Percentiles rank a stretch among this genome's conserved stretches.
Evolutionary conservation across 2,888 invertebrate genomes (phyloP).

Genomic region (Aelia acuminata): DNA sequence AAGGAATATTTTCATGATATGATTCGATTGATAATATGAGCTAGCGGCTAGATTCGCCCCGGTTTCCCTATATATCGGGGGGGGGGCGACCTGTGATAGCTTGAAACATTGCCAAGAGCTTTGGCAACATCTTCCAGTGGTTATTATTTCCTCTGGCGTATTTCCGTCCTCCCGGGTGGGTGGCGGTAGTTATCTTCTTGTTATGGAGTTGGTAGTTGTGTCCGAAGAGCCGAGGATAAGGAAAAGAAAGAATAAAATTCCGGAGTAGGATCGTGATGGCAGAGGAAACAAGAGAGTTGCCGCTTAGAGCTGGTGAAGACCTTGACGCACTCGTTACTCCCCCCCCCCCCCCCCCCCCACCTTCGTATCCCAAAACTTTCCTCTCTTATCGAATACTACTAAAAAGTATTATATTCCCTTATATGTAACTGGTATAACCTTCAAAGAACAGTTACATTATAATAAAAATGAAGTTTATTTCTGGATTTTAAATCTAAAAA

Average conservation of each 20-base stretch:
- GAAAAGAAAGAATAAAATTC: neutral
- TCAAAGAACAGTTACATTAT: too few species aligned
- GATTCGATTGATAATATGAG: too few species aligned
- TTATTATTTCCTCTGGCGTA: neutral
- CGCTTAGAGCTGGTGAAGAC: neutral
- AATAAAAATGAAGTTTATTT: too few species aligned
- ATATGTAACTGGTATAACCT: too few species aligned
- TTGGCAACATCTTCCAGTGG: neutral
- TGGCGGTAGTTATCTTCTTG: neutral
- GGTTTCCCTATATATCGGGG: slow-evolving; percentile 1
- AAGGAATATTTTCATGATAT: neutral
- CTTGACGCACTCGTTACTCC: neutral
- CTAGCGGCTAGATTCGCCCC: neutral
- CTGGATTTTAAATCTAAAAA: too few species aligned
- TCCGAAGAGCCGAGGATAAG: neutral
- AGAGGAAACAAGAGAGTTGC: slow-evolving; percentile 27
- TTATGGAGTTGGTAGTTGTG: too few species aligned
- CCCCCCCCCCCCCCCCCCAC: neutral
- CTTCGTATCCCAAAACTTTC: neutral
- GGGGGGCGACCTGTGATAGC: neutral
- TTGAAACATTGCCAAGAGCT: neutral
- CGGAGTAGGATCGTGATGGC: slow-evolving; percentile 41
- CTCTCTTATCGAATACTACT: neutral
- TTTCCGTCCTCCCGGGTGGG: neutral
- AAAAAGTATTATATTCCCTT: neutral